Conservation (phyloP, 2,888 invertebrate species). For the Leucophora obtusa region DNA sequence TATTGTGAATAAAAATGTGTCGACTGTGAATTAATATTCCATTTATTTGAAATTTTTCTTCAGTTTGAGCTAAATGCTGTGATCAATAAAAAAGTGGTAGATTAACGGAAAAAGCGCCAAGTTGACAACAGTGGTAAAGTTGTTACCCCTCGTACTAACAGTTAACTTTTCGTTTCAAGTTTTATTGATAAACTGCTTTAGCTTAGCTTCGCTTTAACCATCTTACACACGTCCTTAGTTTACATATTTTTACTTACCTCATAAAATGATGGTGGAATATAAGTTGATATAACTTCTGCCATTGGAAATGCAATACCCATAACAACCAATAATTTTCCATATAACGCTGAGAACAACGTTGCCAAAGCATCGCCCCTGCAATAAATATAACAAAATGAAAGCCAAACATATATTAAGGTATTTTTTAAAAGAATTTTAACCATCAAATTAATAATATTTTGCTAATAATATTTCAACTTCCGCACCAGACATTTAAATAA, state of each 20-base stretch:
- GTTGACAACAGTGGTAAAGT: too few species aligned
- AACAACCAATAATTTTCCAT: conserved; percentile 94
- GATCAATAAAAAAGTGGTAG: too few species aligned
- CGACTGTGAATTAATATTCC: too few species aligned
- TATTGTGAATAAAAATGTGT: too few species aligned
- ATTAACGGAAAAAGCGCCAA: too few species aligned
- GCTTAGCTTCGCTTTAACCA: too few species aligned
- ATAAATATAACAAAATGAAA: conserved; percentile 62
- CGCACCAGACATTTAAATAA: conserved; percentile 4
- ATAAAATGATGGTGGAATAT: conserved; percentile 95
- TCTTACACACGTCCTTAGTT: too few species aligned
- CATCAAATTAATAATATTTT: conserved; percentile 46
- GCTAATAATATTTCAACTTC: conserved; percentile 27
- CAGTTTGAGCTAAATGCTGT: too few species aligned
- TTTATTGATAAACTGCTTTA: too few species aligned
- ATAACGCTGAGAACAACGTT: conserved; percentile 93
- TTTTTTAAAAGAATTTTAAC: conserved; percentile 19
- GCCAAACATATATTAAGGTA: background rate
- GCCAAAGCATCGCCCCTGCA: conserved; percentile 90
- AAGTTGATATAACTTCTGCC: conserved; percentile 96
- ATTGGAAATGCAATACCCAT: conserved; percentile 97
- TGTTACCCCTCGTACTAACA: too few species aligned
- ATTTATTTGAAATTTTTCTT: too few species aligned
- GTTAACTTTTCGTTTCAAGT: too few species aligned
- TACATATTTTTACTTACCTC: conserved; percentile 82